A percentile compares a stretch with the other conserved stretches of the same genome.
Evolutionary conservation across 2,113 vertebrate species (phyloP).

Genomic region (Chloebia gouldiae): DNA sequence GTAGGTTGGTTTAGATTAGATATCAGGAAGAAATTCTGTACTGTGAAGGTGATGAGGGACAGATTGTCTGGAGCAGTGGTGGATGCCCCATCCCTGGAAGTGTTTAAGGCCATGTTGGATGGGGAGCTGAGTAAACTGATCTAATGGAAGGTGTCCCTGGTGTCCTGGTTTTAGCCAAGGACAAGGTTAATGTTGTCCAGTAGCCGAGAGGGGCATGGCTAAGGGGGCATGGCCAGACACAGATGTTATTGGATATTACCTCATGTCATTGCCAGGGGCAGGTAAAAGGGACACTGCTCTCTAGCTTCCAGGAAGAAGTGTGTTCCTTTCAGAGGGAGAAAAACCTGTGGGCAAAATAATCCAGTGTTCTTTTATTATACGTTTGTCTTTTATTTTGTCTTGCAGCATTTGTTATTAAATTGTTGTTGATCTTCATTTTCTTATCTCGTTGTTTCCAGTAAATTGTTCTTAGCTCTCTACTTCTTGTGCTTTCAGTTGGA

Average conservation of each 20-base stretch:
- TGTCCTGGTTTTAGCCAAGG: neutral
- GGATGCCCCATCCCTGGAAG: neutral
- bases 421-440: neutral
- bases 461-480: neutral
- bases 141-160: neutral
- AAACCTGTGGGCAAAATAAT: fast-evolving
- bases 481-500: neutral
- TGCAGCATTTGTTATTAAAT: neutral
- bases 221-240: neutral
- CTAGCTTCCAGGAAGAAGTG: neutral
- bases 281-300: fast-evolving
- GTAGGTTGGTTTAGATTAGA: neutral
- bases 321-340: neutral
- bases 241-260: neutral
- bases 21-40: neutral
- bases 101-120: neutral
- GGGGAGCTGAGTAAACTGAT: neutral
- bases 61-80: neutral
- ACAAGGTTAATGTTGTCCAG: neutral
- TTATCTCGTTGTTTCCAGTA: neutral
- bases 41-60: neutral
- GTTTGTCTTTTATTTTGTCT: neutral
- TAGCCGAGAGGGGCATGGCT: neutral
- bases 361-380: neutral
- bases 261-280: neutral